Evolutionary conservation across 2,888 invertebrate genomes (phyloP), one percentile per base, ranked within the genome.

Genomic region (Lithophane semibrunnea): DNA sequence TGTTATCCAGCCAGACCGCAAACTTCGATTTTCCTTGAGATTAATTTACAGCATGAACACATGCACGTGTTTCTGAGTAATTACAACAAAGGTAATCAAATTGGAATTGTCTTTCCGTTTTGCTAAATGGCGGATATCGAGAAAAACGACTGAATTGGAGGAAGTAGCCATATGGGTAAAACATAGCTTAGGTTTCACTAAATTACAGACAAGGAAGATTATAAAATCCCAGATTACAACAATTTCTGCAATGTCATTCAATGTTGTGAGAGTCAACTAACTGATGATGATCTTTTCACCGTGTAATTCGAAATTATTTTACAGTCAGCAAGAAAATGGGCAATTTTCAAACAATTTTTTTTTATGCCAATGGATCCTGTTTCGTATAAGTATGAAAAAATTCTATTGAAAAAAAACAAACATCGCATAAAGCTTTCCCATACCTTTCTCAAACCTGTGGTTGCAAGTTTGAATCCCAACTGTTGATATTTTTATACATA

Each of bases 21-120:
- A 60, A 16, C n/a, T 37, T 65, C 60, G 54, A 67, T 78, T 79
- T 78, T 78, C 83, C 84, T 86, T 84, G 79, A 79, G 86, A 78
- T 84, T 82, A 66, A 81, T 85, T 85, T 86, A 75, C 75, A 81
- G 66, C 49, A 49, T 42, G 76, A 67, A 64, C 58, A 54, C 68
- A 75, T 37, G 76, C 67, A 73, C 73, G 73, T 85, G 82, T 68
- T 81, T 71, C 60, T 61, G 60, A 65, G 77, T 77, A 77, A 73
- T 85, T 73, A 73, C 64, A 65, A 29, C 13, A 37, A 73, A 82
- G 73, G 70, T 52, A 67, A 81, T 73, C 56, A 64, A 77, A 75
- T 73, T 68, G 56, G 67, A 80, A 70, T 85, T 67, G 67, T 77
- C 68, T 82, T 75, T 75, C 61, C 56, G 64, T 61, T 72, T 79